Percentiles rank a stretch among this genome's conserved stretches.
Conservation (phyloP, 1,140 invertebrate species). For the Limonius californicus region DNA sequence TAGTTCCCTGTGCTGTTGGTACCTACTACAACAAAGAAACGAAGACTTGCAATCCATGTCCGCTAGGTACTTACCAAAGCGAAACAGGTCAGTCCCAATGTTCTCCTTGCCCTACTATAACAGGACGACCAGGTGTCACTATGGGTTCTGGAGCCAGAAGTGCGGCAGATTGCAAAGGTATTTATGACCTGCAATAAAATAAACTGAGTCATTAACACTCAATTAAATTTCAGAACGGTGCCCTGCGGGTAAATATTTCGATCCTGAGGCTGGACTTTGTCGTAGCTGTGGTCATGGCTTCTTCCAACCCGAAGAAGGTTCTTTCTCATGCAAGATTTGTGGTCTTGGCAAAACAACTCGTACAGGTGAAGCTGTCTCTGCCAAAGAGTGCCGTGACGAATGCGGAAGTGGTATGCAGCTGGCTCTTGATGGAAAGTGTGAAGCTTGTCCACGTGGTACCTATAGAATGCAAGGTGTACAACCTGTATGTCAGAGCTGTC, state of each 20-base stretch:
- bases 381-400: slow-evolving; percentile 83
- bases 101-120: slow-evolving; percentile 81
- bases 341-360: slow-evolving; percentile 90
- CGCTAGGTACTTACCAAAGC: slow-evolving; percentile 89
- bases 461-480: slow-evolving; percentile 86
- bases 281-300: slow-evolving; percentile 91
- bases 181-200: too few species aligned
- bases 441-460: slow-evolving; percentile 86
- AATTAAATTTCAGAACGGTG: slow-evolving; percentile 66
- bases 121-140: slow-evolving; percentile 82
- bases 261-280: slow-evolving; percentile 79
- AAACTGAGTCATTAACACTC: too few species aligned
- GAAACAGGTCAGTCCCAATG: slow-evolving; percentile 87
- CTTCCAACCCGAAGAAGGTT: slow-evolving; percentile 87
- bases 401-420: slow-evolving; percentile 88
- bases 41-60: slow-evolving; percentile 78
- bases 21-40: slow-evolving; percentile 77
- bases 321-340: slow-evolving; percentile 86
- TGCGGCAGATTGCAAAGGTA: slow-evolving; percentile 85
- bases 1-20: slow-evolving; percentile 92
- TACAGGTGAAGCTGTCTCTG: slow-evolving; percentile 84
- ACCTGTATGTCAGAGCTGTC: slow-evolving; percentile 84
- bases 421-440: slow-evolving; percentile 83
- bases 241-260: slow-evolving; percentile 87
- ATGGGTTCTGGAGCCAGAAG: slow-evolving; percentile 79